Base-by-base conservation (phyloP, 2,113 vertebrate genomes). In the Mobula birostris region DNA sequence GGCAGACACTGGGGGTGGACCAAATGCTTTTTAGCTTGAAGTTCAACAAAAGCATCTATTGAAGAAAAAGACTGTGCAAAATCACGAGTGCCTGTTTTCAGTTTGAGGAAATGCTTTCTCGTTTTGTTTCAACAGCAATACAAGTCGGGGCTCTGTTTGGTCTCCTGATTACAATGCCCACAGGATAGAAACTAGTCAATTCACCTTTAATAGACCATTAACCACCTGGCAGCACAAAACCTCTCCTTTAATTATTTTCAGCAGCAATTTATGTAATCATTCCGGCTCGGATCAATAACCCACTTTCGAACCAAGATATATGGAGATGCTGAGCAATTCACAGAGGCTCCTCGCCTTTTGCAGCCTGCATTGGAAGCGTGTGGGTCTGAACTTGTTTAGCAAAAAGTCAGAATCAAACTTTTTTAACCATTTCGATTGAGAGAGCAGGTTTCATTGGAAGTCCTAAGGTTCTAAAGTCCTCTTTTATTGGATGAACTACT, bases 231-330 rank as follows among this genome's bases (percentile, higher is more conserved):
- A 63, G 83, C 58, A 88, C 83, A 17, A 63, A 85, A 85, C 82
- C 82, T 58, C 58, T 6, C 1, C 83, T 87, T 88, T 88, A 88
- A 88, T 88, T 88, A 90, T 66, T 90, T 90, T 68, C n/a, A 90
- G 29, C 29, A 17, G 61, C 29, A 14, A 17, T 61, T 61, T 87
- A 58, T 90, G 61, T 90, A 68, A 90, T 32, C 58, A 63, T 7
- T 90, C 58, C 32, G 29, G 2, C 85, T 66, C 61, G 1, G n/a
- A 88, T 68, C 85, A 66, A 90, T 36, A 90, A 63, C 85, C 61
- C 17, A 32, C 5, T 66, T 66, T 90, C 6, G 66, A 66, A 66
- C 12, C 27, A 90, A 66, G 85, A 66, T 32, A 32, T 32, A 66
- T 66, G n/a, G 85, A 90, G n/a, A 14, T 90, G 12, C 40, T 66